Percentiles rank a stretch among this genome's conserved stretches.
These are phyloP conservation scores for Triplophysa bombifrons DNA, from an alignment of 2,797 vertebrate species.

Conservation along the genomic window DNA sequence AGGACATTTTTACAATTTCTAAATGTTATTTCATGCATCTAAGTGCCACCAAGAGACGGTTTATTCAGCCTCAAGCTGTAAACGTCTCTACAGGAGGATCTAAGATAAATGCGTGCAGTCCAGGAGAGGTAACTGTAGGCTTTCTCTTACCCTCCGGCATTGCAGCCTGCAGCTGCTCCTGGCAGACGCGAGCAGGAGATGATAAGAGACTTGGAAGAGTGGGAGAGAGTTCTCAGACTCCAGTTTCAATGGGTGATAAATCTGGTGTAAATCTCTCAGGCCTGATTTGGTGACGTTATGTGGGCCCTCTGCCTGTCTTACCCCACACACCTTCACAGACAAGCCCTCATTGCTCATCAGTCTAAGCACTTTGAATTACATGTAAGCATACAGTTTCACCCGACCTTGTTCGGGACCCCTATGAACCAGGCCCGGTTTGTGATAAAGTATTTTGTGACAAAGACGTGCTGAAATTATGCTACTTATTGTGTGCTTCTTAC, in stretches of 20 bases:
- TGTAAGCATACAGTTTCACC: not conserved
- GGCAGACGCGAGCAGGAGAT: constrained; percentile 16
- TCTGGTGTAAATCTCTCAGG: constrained; percentile 74
- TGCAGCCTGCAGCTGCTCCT: constrained; percentile 34
- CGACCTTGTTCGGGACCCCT: not conserved
- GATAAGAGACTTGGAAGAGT: constrained; percentile 27
- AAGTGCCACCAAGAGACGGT: not conserved
- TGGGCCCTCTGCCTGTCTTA: constrained; percentile 59
- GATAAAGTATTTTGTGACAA: not conserved
- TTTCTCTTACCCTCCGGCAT: not conserved
- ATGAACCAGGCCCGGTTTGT: not conserved
- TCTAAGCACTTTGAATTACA: not conserved
- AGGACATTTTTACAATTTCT: not conserved
- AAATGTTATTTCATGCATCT: constrained; percentile 5
- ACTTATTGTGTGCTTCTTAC: not conserved
- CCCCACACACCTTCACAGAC: constrained; percentile 34
- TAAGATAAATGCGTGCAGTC: not conserved
- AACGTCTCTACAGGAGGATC: constrained; percentile 14
- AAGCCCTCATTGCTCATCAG: not conserved
- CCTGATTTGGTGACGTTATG: constrained; percentile 69
- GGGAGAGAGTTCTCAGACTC: constrained; percentile 63
- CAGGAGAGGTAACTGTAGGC: constrained; percentile 3
- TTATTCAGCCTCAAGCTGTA: constrained; percentile 25
- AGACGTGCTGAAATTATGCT: too few species aligned
- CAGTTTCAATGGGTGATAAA: constrained; percentile 75